A percentile compares a stretch with the other conserved stretches of the same genome.
phyloP scores from a whole-genome alignment of 2,888 invertebrate genomes.

The Alsophila aescularia region DNA sequence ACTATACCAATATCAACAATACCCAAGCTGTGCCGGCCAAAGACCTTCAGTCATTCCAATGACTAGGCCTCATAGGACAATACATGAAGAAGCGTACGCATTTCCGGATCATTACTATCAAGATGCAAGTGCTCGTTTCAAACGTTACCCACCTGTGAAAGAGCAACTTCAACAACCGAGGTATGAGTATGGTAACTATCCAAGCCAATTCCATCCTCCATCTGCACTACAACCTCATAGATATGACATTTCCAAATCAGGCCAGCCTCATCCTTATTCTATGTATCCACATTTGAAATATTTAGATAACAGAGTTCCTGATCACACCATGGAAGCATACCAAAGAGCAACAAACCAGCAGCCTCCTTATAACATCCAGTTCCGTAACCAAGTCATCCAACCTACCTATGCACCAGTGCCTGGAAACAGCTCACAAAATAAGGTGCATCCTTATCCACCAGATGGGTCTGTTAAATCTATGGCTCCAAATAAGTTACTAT shows the following conservation, averaged over 20 bases:
- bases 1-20: conserved; percentile 71
- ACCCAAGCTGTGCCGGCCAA: conserved; percentile 65
- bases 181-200: conserved; percentile 78
- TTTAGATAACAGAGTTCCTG: conserved; percentile 66
- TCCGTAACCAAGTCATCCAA: conserved; percentile 68
- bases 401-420: conserved; percentile 63
- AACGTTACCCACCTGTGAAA: conserved; percentile 73
- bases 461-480: conserved; percentile 58
- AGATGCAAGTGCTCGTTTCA: conserved; percentile 69
- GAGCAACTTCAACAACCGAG: conserved; percentile 72
- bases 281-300: conserved; percentile 70
- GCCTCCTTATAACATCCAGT: conserved; percentile 59
- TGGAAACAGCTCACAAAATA: conserved; percentile 63
- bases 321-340: conserved; percentile 66
- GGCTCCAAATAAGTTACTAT: conserved; percentile 64
- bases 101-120: conserved; percentile 69
- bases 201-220: conserved; percentile 68
- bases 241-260: conserved; percentile 70
- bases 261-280: conserved; percentile 64
- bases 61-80: conserved; percentile 58
- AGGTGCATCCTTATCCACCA: conserved; percentile 63
- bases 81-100: conserved; percentile 65
- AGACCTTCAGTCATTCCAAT: conserved; percentile 54
- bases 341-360: conserved; percentile 64
- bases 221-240: conserved; percentile 63